A percentile compares a stretch with the other conserved stretches of the same genome.
Evolutionary conservation across 2,888 invertebrate species (phyloP).

Genomic region (Pachycephus smyrnensis): DNA sequence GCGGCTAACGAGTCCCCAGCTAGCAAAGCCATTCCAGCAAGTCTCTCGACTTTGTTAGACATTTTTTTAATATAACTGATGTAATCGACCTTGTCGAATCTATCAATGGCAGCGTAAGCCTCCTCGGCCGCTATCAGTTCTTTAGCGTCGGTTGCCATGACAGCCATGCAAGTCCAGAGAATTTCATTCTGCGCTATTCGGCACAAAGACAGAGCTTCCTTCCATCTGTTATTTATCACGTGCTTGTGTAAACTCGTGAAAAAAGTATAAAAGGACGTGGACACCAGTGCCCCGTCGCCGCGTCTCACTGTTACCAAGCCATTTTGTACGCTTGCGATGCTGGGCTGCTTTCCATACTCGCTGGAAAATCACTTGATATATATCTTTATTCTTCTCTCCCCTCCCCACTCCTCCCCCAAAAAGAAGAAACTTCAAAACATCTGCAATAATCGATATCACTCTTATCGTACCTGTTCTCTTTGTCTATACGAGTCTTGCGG

Average conservation of each 20-base stretch:
- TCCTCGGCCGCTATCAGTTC: conserved; percentile 93
- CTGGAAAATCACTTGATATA: conserved; percentile 64
- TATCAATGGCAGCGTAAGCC: conserved; percentile 91
- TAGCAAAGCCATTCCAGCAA: conserved; percentile 77
- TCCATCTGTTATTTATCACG: conserved; percentile 84
- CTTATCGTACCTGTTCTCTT: conserved; percentile 62
- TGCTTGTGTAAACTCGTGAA: conserved; percentile 72
- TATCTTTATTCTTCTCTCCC: conserved; percentile 66
- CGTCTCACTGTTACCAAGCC: conserved; percentile 87
- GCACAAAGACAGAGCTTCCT: conserved; percentile 85
- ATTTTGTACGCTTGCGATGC: conserved; percentile 84
- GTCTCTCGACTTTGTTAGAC: conserved; percentile 70
- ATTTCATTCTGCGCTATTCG: conserved; percentile 75
- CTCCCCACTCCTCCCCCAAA: too few species aligned
- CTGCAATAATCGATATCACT: background rate
- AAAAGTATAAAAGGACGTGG: conserved; percentile 58
- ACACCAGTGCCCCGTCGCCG: conserved; percentile 87
- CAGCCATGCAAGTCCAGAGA: conserved; percentile 96
- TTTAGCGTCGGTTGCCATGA: conserved; percentile 87
- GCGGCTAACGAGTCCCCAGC: conserved; percentile 78
- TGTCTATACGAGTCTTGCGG: conserved; percentile 64
- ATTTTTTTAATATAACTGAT: conserved; percentile 80
- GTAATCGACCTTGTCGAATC: conserved; percentile 88
- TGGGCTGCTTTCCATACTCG: conserved; percentile 89
- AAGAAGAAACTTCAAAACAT: conserved; percentile 16